phyloP scores from a whole-genome alignment of 1,140 invertebrate genomes.

The Drosophila fuyamai region DNA sequence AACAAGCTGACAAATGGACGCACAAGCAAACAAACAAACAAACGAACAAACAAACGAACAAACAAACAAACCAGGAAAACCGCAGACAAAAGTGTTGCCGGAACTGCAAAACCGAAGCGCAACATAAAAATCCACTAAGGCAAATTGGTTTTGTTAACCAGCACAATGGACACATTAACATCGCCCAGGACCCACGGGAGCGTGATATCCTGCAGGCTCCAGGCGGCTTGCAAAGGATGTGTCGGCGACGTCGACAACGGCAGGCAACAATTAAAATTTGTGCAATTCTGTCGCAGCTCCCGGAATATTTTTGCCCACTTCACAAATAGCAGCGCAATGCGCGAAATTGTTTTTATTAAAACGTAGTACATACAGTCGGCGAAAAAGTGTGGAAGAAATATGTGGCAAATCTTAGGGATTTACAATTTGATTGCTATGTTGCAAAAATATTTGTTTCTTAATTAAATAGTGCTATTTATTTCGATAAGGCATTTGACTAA shows the following conservation, averaged over 20 bases:
- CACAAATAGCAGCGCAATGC: conserved; percentile 26
- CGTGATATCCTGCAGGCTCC: conserved; percentile 19
- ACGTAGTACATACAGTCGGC: background rate
- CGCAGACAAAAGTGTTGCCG: conserved; percentile 40
- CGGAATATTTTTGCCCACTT: conserved; percentile 7
- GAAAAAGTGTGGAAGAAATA: background rate
- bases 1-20: conserved; percentile 9
- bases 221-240: conserved; percentile 14
- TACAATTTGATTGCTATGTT: too few relatives aligned
- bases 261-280: conserved; percentile 56
- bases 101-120: conserved; percentile 48
- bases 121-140: conserved; percentile 70
- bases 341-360: conserved; percentile 42
- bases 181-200: conserved; percentile 10
- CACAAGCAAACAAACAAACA: conserved; percentile 21
- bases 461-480: too few relatives aligned
- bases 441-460: too few relatives aligned
- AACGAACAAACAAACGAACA: conserved; percentile 31
- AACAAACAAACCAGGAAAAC: conserved; percentile 47
- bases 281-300: conserved; percentile 24
- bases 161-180: conserved; percentile 61
- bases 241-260: conserved; percentile 12
- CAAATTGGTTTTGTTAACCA: conserved; percentile 72
- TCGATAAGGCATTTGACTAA: too few relatives aligned
- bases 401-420: background rate